A percentile compares a stretch with the other conserved stretches of the same genome.
Evolutionary conservation across 2,797 vertebrate species (phyloP).

Genomic region (Pangasius larnaudii): DNA sequence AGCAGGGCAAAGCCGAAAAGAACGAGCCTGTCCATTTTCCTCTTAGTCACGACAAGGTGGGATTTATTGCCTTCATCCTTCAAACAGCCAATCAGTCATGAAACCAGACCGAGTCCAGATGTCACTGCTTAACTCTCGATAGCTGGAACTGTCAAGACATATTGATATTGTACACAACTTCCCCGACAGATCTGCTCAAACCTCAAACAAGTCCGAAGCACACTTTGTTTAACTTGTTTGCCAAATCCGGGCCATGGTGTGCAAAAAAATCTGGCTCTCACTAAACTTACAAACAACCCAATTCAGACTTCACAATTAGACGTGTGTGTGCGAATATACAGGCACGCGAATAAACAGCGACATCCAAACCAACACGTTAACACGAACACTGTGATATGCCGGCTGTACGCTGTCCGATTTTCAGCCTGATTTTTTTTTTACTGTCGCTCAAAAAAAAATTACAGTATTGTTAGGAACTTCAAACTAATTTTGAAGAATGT

Average conservation of each 20-base stretch:
- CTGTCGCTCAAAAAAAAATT: not conserved
- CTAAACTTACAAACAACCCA: conserved; percentile 25
- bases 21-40: conserved; percentile 4
- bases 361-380: conserved; percentile 8
- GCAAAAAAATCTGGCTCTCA: conserved; percentile 17
- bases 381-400: not conserved
- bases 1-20: not conserved
- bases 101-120: conserved; percentile 33
- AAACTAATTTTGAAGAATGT: not conserved
- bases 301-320: conserved; percentile 14
- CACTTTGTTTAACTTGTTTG: conserved; percentile 1
- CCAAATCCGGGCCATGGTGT: not conserved
- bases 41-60: not conserved
- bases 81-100: conserved; percentile 3
- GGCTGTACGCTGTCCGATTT: not conserved
- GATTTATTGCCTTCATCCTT: conserved; percentile 27
- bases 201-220: conserved; percentile 27
- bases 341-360: conserved; percentile 10
- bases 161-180: conserved; percentile 30
- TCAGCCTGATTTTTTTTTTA: too few relatives aligned
- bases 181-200: conserved; percentile 6
- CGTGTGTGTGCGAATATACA: conserved; percentile 10
- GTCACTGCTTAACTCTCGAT: conserved; percentile 18
- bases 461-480: not conserved
- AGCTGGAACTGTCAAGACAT: conserved; percentile 17